Base-by-base conservation (phyloP, 1,140 invertebrate genomes). In the Notospermus geniculatus region DNA sequence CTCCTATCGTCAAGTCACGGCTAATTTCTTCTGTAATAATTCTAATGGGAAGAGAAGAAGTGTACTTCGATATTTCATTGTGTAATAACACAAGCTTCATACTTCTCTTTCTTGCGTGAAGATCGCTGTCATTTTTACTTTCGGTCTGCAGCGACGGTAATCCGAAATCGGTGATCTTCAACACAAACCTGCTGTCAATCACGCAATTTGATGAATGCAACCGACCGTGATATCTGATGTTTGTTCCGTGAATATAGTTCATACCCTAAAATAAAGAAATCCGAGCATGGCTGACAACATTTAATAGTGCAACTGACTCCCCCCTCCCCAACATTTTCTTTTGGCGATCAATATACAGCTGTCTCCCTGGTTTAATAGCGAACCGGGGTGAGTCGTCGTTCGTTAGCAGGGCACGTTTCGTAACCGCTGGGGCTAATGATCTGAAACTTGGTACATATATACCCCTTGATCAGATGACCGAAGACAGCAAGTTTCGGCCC, bases 131-230 rank as follows among this genome's bases (percentile, higher is more conserved):
- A 19, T 43, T 43, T 11, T 85, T 76, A 94, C 91, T 70, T 91
- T 88, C 30, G 95, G 84, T 57, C 92, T 93, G 83, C 94, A 98
- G 19, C 19, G 39, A 43, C 39, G 39, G 39, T 13, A 43, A 13
- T 43, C 39, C 39, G 39, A 13, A 43, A 78, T 97, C 93, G 0
- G 93, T 90, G 39, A 98, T 91, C 85, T 98, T 98, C 0, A 98
- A 83, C 0, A 95, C 92, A 74, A 98, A 98, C 29, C 93, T 85
- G 9, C 90, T 92, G 73, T 98, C 94, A 0, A 98, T 93, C 0
- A 98, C 90, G 77, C 95, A 98, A 76, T 98, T 98, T 30, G 91
- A 91, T 0, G 95, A 97, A 73, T 94, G 97, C 17, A 98, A 82
- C 71, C 89, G 89, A 0, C 95, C 95, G 74, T 98, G 95, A 17